Evolutionary conservation across 2,888 invertebrate genomes (phyloP).

Genomic region (Asteroscopus sphinx): DNA sequence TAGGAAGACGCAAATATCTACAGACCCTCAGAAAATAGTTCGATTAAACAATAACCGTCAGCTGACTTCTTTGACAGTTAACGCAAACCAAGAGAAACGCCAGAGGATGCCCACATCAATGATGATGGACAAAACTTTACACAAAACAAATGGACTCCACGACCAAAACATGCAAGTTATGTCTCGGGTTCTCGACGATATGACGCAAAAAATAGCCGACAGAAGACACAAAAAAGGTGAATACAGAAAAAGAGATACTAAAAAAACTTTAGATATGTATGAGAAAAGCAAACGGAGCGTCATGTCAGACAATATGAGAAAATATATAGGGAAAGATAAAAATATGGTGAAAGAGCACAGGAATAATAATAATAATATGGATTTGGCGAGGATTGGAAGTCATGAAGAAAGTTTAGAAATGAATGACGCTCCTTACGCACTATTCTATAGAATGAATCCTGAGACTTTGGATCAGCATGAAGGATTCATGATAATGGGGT

Average conservation of each 20-base stretch:
- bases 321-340: constrained; percentile 65
- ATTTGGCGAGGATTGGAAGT: constrained; percentile 58
- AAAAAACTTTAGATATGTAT: constrained; percentile 22
- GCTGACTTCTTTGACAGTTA: constrained; percentile 23
- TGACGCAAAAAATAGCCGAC: constrained; percentile 53
- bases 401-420: constrained; percentile 60
- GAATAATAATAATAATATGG: constrained; percentile 25
- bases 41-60: constrained; percentile 61
- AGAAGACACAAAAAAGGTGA: constrained; percentile 58
- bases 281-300: constrained; percentile 58
- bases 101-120: constrained; percentile 48
- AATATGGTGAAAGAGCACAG: constrained; percentile 40
- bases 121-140: constrained; percentile 47
- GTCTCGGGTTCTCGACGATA: constrained; percentile 59
- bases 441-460: constrained; percentile 74
- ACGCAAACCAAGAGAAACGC: constrained; percentile 49
- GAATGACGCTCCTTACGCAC: constrained; percentile 69
- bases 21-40: constrained; percentile 60
- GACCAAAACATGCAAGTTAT: constrained; percentile 56
- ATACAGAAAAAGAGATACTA: constrained; percentile 57
- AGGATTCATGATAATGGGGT: constrained; percentile 47
- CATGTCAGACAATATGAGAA: constrained; percentile 60
- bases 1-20: constrained; percentile 59
- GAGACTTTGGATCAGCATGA: constrained; percentile 61
- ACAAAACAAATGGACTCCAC: constrained; percentile 43